phyloP scores from a whole-genome alignment of 2,797 vertebrate species.

The Simalia tracyae region DNA sequence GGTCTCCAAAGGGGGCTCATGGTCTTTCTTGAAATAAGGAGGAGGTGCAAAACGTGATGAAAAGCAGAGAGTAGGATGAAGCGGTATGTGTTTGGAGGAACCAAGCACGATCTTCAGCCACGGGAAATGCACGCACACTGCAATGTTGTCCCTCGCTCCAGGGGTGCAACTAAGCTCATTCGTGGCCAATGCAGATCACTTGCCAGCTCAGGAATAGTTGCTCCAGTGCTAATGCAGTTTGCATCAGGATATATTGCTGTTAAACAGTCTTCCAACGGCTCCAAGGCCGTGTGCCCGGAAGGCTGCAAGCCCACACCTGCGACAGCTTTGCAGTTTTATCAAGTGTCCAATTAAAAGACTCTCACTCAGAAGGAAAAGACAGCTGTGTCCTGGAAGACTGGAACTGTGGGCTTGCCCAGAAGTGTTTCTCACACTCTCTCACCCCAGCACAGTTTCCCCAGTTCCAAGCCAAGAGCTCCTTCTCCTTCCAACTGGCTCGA shows the following conservation, averaged over 20 bases:
- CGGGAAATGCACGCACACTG: background rate
- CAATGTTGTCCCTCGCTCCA: no score
- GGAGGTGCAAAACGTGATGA: no score
- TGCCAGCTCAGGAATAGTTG: background rate
- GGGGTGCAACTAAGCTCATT: rapidly evolving
- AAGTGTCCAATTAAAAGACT: constrained; percentile 9
- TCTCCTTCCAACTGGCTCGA: background rate
- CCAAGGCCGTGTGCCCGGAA: rapidly evolving
- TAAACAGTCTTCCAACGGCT: background rate
- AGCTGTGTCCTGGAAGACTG: background rate
- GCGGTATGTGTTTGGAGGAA: no score
- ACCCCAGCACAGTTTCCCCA: background rate
- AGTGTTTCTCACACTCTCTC: background rate
- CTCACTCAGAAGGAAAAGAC: background rate
- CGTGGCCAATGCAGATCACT: background rate
- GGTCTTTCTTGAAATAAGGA: background rate
- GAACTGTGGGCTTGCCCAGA: background rate
- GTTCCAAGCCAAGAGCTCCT: background rate
- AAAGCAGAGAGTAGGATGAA: background rate
- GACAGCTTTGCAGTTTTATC: rapidly evolving
- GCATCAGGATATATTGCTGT: background rate
- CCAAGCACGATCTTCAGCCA: background rate
- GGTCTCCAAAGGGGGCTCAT: background rate
- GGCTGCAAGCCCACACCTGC: constrained; percentile 17
- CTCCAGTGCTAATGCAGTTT: rapidly evolving